These are phyloP conservation scores for Ephydatia muelleri DNA, from an alignment of 37 sponge, comb jelly and placozoan genomes.

Conservation along the genomic window DNA sequence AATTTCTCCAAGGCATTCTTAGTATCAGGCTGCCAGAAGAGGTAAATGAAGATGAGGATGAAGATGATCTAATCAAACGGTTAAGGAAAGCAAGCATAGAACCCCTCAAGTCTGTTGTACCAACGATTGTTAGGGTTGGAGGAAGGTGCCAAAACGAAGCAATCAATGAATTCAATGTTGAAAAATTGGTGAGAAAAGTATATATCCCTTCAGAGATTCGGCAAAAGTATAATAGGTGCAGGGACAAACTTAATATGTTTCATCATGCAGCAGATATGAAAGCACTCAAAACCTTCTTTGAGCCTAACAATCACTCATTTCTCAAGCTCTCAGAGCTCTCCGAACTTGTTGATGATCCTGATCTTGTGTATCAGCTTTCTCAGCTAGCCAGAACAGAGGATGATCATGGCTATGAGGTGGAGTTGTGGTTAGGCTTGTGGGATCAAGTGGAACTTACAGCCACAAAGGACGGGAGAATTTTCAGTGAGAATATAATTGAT, in stretches of 20 bases:
- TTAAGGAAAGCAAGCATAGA: not conserved
- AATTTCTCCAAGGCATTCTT: constrained; percentile 70
- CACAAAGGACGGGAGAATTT: not conserved
- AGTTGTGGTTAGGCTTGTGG: constrained; percentile 40
- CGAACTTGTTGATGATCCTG: not conserved
- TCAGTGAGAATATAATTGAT: not conserved
- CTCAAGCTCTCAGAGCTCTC: not conserved
- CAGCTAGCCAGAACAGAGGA: not conserved
- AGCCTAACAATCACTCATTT: not conserved
- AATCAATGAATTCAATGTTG: constrained; percentile 36
- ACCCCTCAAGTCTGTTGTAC: not conserved
- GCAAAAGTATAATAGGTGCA: not conserved
- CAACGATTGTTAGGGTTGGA: constrained; percentile 77
- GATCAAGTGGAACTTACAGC: not conserved
- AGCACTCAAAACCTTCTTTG: not conserved
- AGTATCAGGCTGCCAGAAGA: not conserved
- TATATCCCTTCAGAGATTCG: not conserved
- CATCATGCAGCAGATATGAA: not conserved
- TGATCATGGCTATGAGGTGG: constrained; percentile 8
- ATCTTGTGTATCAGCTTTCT: constrained; percentile 4
- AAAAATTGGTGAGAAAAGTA: not conserved
- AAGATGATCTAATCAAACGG: not conserved
- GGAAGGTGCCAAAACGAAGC: constrained; percentile 74
- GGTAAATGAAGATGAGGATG: not conserved
- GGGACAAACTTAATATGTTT: not conserved